A percentile compares a stretch with the other conserved stretches of the same genome.
Conservation (phyloP, 2,888 invertebrate genomes). For the Eristalis arbustorum region DNA sequence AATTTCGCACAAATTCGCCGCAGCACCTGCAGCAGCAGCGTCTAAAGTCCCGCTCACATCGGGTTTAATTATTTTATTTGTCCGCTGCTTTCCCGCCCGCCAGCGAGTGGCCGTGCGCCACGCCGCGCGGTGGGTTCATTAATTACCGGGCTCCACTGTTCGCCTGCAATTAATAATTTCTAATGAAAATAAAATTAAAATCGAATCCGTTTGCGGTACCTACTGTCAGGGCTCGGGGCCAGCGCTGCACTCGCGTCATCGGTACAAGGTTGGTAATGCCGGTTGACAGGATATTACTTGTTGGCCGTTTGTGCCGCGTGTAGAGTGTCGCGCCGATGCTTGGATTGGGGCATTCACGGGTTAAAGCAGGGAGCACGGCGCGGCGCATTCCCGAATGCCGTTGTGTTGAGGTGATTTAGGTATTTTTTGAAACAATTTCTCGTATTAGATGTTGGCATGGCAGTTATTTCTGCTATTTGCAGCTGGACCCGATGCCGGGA, state of each 20-base stretch:
- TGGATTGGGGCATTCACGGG: constrained; percentile 28
- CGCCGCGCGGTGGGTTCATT: constrained; percentile 25
- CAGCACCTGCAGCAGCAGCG: constrained; percentile 16
- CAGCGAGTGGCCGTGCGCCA: neutral
- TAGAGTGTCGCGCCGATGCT: constrained; percentile 44
- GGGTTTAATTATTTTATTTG: constrained; percentile 28
- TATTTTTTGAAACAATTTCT: constrained; percentile 47
- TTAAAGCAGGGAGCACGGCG: constrained; percentile 35
- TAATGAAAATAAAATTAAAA: constrained; percentile 51
- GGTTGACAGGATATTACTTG: constrained; percentile 66
- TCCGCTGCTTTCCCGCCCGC: neutral
- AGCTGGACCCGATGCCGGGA: neutral
- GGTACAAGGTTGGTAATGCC: constrained; percentile 61
- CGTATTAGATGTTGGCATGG: constrained; percentile 52
- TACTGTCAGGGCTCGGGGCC: neutral
- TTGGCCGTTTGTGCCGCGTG: constrained; percentile 41
- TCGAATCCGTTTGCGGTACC: constrained; percentile 18
- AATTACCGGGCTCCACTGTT: constrained; percentile 37
- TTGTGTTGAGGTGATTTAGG: constrained; percentile 41
- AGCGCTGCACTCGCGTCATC: constrained; percentile 47
- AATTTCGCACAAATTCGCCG: constrained; percentile 28
- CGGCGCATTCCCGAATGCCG: constrained; percentile 43
- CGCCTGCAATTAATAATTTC: constrained; percentile 57
- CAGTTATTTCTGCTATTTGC: constrained; percentile 60
- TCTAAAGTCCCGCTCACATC: constrained; percentile 7